These are phyloP conservation scores for Aepyceros melampus DNA, from an alignment of 2,113 vertebrate genomes.

Conservation along the genomic window DNA sequence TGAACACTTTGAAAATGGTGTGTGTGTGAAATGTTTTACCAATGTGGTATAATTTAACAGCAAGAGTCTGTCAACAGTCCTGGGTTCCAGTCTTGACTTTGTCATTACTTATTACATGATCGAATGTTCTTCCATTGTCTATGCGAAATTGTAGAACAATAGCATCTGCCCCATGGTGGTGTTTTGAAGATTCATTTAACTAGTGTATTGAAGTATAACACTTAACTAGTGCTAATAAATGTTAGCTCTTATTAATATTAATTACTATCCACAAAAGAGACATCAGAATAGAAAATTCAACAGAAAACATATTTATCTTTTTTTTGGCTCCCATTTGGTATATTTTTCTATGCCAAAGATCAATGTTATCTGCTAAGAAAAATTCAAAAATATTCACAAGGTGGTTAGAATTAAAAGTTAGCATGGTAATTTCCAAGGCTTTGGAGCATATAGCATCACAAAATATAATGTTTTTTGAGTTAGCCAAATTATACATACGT, in stretches of 20 bases:
- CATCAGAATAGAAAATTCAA: background rate
- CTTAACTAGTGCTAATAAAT: background rate
- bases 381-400: background rate
- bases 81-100: background rate
- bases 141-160: background rate
- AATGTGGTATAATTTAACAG: background rate
- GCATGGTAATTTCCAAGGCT: background rate
- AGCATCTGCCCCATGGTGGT: background rate
- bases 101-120: background rate
- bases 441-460: background rate
- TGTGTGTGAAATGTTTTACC: background rate
- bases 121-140: background rate
- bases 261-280: background rate
- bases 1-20: background rate
- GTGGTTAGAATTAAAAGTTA: background rate
- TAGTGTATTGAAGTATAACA: background rate
- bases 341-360: background rate
- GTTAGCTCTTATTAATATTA: background rate
- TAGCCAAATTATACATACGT: background rate
- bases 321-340: background rate
- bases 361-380: background rate
- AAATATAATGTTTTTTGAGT: background rate
- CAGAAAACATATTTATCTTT: background rate
- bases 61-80: background rate
- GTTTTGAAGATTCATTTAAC: background rate